phyloP scores from a whole-genome alignment of 2,797 vertebrate genomes.

The Brachymystax lenok region DNA sequence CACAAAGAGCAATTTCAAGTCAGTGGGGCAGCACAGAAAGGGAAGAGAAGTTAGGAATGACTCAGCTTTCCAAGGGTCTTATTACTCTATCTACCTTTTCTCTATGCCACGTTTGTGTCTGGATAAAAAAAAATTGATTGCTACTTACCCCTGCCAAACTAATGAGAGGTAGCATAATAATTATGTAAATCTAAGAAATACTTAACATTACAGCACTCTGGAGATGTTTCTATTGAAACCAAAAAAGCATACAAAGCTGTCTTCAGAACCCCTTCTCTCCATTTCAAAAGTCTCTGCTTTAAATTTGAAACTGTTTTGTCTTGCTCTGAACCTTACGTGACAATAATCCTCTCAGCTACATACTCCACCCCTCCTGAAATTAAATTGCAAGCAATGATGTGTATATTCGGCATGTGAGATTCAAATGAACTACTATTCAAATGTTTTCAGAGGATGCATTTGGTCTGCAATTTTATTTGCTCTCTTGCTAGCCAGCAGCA shows the following conservation, averaged over 20 bases:
- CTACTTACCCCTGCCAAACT: slow-evolving; percentile 62
- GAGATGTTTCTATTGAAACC: slow-evolving; percentile 35
- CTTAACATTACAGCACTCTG: slow-evolving; percentile 29
- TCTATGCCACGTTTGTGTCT: slow-evolving; percentile 41
- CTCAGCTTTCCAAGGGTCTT: slow-evolving; percentile 51
- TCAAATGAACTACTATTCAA: slow-evolving; percentile 15
- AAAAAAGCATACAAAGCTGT: slow-evolving; percentile 8
- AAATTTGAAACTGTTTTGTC: background rate
- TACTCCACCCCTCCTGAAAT: background rate
- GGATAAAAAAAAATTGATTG: slow-evolving; percentile 56
- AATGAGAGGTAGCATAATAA: slow-evolving; percentile 61
- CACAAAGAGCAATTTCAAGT: slow-evolving; percentile 66
- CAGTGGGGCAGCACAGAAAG: slow-evolving; percentile 9
- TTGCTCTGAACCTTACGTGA: background rate
- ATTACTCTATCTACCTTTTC: slow-evolving; percentile 63
- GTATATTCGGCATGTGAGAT: slow-evolving; percentile 22
- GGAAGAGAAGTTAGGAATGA: slow-evolving; percentile 36
- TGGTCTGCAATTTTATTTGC: background rate
- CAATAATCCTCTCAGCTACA: background rate
- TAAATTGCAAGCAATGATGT: background rate
- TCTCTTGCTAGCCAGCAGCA: slow-evolving; percentile 9
- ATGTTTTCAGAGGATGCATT: slow-evolving; percentile 9
- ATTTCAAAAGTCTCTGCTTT: background rate
- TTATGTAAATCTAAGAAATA: slow-evolving; percentile 47
- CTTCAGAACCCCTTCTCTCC: background rate